phyloP scores from a whole-genome alignment of 2,888 invertebrate species.

The Sinotaia quadrata region DNA sequence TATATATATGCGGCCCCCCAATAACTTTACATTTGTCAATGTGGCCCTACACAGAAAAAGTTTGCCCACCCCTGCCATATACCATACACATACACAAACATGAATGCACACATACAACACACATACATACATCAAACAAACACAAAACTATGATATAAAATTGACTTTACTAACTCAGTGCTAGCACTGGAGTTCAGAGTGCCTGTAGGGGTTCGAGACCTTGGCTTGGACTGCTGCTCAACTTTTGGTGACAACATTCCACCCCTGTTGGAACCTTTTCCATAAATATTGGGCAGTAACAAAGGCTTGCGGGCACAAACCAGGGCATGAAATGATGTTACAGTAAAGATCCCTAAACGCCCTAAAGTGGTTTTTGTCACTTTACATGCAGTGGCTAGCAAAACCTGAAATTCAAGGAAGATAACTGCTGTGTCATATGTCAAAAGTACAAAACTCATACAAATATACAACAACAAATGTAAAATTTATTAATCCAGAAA shows the following conservation, averaged over 20 bases:
- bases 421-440: not conserved
- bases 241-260: conserved; percentile 57
- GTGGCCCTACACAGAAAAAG: no score
- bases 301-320: conserved; percentile 93
- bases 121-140: not conserved
- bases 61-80: no score
- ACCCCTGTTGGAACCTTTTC: conserved; percentile 57
- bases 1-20: no score
- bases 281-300: conserved; percentile 60
- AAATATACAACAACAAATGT: no score
- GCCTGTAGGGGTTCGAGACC: conserved; percentile 43
- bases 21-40: no score
- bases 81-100: no score
- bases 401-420: conserved; percentile 79
- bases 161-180: conserved; percentile 35
- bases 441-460: not conserved
- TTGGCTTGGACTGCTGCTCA: conserved; percentile 34
- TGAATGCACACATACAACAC: no score
- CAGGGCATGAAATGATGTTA: conserved; percentile 97
- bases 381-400: conserved; percentile 94
- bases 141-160: not conserved
- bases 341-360: conserved; percentile 96
- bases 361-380: conserved; percentile 95
- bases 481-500: no score
- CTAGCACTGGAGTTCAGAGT: conserved; percentile 38